Evolutionary conservation across 2,888 invertebrate species (phyloP).

Genomic region (Hecatera dysodea): DNA sequence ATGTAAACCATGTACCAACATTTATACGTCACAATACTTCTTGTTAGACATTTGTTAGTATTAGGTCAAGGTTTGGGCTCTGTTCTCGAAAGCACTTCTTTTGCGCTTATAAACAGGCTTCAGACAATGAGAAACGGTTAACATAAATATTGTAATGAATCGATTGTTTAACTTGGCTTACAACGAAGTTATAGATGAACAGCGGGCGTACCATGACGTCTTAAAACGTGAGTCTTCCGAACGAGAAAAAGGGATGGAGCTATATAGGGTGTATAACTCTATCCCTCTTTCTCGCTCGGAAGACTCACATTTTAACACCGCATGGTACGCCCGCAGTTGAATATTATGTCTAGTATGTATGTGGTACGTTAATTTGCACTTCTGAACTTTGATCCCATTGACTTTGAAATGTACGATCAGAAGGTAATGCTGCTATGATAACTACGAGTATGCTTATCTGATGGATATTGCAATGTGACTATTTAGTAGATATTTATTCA

Average conservation of each 20-base stretch:
- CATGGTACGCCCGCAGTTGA: too few species aligned
- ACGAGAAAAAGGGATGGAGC: too few species aligned
- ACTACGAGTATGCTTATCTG: neutral
- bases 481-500: neutral
- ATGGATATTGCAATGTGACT: neutral
- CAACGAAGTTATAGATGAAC: slow-evolving; percentile 22
- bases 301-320: too few species aligned
- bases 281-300: too few species aligned
- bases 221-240: too few species aligned
- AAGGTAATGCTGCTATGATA: neutral
- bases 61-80: slow-evolving; percentile 79
- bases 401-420: neutral
- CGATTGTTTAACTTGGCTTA: slow-evolving; percentile 66
- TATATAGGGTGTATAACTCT: too few species aligned
- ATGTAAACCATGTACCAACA: slow-evolving; percentile 16
- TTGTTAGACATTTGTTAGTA: slow-evolving; percentile 64
- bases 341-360: too few species aligned
- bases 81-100: slow-evolving; percentile 77
- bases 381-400: neutral
- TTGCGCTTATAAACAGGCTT: slow-evolving; percentile 75
- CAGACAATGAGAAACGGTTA: slow-evolving; percentile 72
- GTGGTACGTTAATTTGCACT: neutral
- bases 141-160: slow-evolving; percentile 71
- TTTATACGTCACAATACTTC: slow-evolving; percentile 37
- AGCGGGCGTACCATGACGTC: too few species aligned